Percentiles rank a stretch among this genome's conserved stretches.
phyloP scores from a whole-genome alignment of 2,113 vertebrate species.

The Elgaria multicarinata region DNA sequence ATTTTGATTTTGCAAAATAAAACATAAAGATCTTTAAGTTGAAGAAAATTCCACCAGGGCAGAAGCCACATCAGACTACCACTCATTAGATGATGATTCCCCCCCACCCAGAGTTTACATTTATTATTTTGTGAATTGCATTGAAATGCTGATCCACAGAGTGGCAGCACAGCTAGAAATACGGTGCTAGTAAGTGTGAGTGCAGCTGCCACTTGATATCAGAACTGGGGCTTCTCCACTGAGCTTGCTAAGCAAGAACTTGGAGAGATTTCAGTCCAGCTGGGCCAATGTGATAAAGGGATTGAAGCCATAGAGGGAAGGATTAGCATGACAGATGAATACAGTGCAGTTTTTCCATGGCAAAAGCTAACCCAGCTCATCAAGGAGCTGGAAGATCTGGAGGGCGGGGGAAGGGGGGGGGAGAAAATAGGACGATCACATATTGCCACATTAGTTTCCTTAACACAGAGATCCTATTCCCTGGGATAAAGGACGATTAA shows the following conservation, averaged over 20 bases:
- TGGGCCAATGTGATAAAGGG: slow-evolving; percentile 67
- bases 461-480: slow-evolving; percentile 21
- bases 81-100: not conserved
- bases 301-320: slow-evolving; percentile 57
- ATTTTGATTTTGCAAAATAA: slow-evolving; percentile 19
- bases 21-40: slow-evolving; percentile 9
- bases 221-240: slow-evolving; percentile 46
- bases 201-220: slow-evolving; percentile 38
- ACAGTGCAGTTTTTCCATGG: slow-evolving; percentile 48
- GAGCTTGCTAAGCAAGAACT: slow-evolving; percentile 47
- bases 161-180: slow-evolving; percentile 21
- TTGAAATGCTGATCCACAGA: slow-evolving; percentile 15
- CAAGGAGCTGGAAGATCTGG: slow-evolving; percentile 52
- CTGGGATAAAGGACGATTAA: slow-evolving; percentile 61
- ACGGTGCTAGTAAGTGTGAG: not conserved
- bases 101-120: too few relatives aligned
- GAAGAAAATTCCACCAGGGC: not conserved
- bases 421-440: slow-evolving; percentile 26
- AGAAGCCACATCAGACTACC: not conserved
- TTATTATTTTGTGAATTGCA: slow-evolving; percentile 11
- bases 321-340: slow-evolving; percentile 62
- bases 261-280: slow-evolving; percentile 66
- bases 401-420: slow-evolving; percentile 10
- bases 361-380: slow-evolving; percentile 59
- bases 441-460: slow-evolving; percentile 44